These are phyloP conservation scores for Cephus runcator DNA, from an alignment of 2,888 invertebrate species.

Conservation along the genomic window DNA sequence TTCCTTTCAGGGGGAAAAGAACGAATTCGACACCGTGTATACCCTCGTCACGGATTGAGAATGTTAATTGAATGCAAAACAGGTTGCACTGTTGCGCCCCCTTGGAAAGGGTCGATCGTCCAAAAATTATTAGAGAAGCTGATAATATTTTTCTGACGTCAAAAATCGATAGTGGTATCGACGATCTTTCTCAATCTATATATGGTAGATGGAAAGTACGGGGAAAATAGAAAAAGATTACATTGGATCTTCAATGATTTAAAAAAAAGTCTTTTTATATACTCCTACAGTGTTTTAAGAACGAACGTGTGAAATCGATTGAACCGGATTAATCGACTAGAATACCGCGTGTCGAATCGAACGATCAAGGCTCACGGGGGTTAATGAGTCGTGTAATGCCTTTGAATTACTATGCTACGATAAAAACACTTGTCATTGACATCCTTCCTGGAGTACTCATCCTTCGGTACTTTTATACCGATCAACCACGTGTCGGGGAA, in stretches of 20 bases:
- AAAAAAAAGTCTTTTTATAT: background rate
- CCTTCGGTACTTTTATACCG: background rate
- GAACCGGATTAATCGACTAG: slow-evolving; percentile 14
- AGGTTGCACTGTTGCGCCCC: background rate
- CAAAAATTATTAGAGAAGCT: background rate
- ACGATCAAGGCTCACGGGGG: slow-evolving; percentile 22
- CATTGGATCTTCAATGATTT: background rate
- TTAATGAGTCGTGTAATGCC: slow-evolving; percentile 27
- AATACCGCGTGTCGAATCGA: slow-evolving; percentile 16
- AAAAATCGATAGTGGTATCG: background rate
- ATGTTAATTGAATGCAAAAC: slow-evolving; percentile 7
- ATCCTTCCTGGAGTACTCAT: background rate
- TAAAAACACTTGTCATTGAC: slow-evolving; percentile 21
- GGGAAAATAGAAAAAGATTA: background rate
- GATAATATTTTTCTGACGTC: background rate
- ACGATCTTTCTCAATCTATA: background rate
- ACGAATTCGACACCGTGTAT: background rate
- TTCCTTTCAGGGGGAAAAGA: background rate
- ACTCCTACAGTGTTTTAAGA: slow-evolving; percentile 2
- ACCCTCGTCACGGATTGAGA: slow-evolving; percentile 3
- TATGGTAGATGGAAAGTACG: background rate
- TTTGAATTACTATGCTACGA: slow-evolving; percentile 11
- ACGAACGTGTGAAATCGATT: background rate
- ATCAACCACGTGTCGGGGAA: background rate
- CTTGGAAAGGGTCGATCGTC: background rate